Evolutionary conservation across 1,140 invertebrate species (phyloP).

Genomic region (Philaenus spumarius): DNA sequence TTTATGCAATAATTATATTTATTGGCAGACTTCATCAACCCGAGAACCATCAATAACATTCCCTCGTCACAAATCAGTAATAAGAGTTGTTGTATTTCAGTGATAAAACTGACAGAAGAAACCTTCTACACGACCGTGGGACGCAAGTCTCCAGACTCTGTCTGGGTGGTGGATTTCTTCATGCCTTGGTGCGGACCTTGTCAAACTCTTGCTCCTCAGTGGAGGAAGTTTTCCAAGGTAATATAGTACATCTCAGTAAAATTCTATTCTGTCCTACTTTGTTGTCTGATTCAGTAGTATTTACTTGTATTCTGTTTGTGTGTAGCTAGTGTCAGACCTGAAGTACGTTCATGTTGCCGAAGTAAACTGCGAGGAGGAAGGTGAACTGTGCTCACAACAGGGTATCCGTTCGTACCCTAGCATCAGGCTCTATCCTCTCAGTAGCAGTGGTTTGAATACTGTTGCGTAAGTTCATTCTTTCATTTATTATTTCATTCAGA

Average conservation of each 20-base stretch:
- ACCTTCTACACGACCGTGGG: constrained; percentile 50
- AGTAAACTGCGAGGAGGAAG: constrained; percentile 51
- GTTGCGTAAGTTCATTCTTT: constrained; percentile 49
- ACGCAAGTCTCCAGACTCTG: constrained; percentile 41
- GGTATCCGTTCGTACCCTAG: constrained; percentile 60
- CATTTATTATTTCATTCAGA: too few relatives aligned
- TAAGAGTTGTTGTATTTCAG: constrained; percentile 37
- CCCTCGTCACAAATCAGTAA: too few relatives aligned
- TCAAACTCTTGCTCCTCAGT: constrained; percentile 53
- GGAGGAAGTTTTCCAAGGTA: constrained; percentile 47
- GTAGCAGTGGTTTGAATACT: constrained; percentile 41
- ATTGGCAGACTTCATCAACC: too few relatives aligned
- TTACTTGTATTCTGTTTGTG: too few relatives aligned
- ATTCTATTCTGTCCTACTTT: too few relatives aligned
- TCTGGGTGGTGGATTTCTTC: constrained; percentile 63
- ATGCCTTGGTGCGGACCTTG: constrained; percentile 64
- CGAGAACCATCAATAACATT: too few relatives aligned
- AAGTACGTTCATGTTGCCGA: constrained; percentile 54
- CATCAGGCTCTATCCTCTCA: constrained; percentile 58
- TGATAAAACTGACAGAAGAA: constrained; percentile 47
- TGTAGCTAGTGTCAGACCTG: constrained; percentile 40
- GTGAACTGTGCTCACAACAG: constrained; percentile 49
- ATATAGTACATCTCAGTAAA: too few relatives aligned
- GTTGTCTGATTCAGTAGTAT: too few relatives aligned
- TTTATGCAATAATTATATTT: too few relatives aligned